Conservation (phyloP, 2,113 vertebrate species). For the Syngnathoides biaculeatus region DNA sequence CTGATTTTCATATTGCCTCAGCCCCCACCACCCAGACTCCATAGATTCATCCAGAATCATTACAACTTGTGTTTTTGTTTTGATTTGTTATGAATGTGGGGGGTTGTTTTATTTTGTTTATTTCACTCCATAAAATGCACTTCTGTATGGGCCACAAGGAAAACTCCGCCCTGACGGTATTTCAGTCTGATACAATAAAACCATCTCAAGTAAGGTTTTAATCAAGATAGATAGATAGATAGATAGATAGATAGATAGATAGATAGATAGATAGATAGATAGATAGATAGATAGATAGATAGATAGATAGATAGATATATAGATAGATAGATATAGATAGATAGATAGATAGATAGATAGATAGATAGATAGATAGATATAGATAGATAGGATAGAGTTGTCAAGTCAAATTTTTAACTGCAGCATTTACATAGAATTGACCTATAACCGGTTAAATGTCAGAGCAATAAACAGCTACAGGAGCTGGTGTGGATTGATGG, state of each 20-base stretch:
- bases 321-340: neutral
- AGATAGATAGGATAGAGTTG: neutral
- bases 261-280: neutral
- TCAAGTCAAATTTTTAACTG: no score
- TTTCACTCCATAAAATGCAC: constrained; percentile 46
- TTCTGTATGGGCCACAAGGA: constrained; percentile 16
- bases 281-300: neutral
- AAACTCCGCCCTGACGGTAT: constrained; percentile 2
- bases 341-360: neutral
- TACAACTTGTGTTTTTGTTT: constrained; percentile 51
- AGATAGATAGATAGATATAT: neutral
- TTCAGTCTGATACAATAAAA: neutral
- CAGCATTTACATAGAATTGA: neutral
- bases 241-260: no score
- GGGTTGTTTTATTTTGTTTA: no score
- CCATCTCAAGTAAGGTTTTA: neutral
- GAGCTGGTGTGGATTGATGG: constrained; percentile 33
- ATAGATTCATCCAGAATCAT: no score
- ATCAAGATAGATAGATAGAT: neutral
- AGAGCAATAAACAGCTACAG: constrained; percentile 26
- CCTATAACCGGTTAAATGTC: constrained; percentile 9
- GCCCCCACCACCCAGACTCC: no score
- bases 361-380: neutral
- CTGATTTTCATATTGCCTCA: neutral
- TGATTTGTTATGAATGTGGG: no score